Percentiles rank a stretch among this genome's conserved stretches.
phyloP scores from a whole-genome alignment of 2,113 vertebrate genomes.

The Cottus gobio region DNA sequence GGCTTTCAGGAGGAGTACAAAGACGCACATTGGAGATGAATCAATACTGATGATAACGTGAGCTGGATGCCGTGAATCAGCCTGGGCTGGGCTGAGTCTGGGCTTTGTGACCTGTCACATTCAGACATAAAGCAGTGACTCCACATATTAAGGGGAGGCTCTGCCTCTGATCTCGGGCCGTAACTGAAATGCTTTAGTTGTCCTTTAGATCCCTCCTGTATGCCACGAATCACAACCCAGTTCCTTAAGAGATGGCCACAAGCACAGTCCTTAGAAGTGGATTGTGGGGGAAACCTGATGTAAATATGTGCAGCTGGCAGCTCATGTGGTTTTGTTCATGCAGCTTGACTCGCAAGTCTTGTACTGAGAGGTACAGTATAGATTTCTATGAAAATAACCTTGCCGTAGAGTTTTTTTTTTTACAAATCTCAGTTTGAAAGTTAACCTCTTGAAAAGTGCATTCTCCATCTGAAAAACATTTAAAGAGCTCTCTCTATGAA shows the following conservation, averaged over 20 bases:
- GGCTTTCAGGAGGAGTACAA: conserved; percentile 54
- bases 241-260: conserved; percentile 66
- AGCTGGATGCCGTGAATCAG: conserved; percentile 60
- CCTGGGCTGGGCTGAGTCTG: conserved; percentile 4
- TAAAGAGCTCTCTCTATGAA: conserved; percentile 28
- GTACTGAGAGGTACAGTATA: conserved; percentile 64
- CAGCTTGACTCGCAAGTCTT: conserved; percentile 29
- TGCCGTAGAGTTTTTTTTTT: conserved; percentile 23
- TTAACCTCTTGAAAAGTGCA: conserved; percentile 57
- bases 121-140: conserved; percentile 68
- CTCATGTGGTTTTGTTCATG: conserved; percentile 81
- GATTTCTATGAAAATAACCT: conserved; percentile 73
- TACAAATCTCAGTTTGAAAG: conserved; percentile 26
- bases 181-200: conserved; percentile 56
- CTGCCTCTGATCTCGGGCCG: conserved; percentile 23
- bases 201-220: conserved; percentile 61
- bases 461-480: conserved; percentile 64
- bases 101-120: conserved; percentile 58
- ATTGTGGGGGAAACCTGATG: conserved; percentile 69
- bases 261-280: conserved; percentile 76
- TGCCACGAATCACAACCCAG: conserved; percentile 50
- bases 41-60: conserved; percentile 57
- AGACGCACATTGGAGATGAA: conserved; percentile 58
- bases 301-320: conserved; percentile 77
- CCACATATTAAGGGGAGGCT: conserved; percentile 49